Evolutionary conservation across 2,797 vertebrate genomes (phyloP).

Genomic region (Lates japonicus): DNA sequence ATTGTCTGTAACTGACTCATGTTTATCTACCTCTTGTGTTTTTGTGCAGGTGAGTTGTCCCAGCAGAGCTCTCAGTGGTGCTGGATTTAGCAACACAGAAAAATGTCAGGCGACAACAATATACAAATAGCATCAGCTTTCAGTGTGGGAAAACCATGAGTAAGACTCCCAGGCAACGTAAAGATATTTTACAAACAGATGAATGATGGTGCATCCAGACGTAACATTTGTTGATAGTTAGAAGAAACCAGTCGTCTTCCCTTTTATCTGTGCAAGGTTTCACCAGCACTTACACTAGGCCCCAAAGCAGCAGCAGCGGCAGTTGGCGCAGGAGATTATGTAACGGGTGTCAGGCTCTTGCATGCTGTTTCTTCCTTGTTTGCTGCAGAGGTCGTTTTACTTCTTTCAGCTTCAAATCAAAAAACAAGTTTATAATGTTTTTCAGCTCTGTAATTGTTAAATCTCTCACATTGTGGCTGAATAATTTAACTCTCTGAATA

Average conservation of each 20-base stretch:
- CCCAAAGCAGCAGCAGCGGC: no score
- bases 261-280: no score
- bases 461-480: no score
- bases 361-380: no score
- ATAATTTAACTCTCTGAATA: no score
- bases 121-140: slow-evolving; percentile 93
- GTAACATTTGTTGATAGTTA: background rate
- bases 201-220: background rate
- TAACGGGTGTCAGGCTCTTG: no score
- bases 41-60: slow-evolving; percentile 85
- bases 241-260: background rate
- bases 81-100: slow-evolving; percentile 85
- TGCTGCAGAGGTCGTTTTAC: no score
- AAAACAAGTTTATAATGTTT: no score
- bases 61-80: slow-evolving; percentile 81
- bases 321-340: no score
- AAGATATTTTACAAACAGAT: background rate
- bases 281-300: no score
- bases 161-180: slow-evolving; percentile 74
- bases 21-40: slow-evolving; percentile 4
- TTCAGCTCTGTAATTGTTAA: no score
- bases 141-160: slow-evolving; percentile 96
- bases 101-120: slow-evolving; percentile 80
- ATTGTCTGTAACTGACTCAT: background rate
- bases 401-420: no score